These are phyloP conservation scores for Pangasius krempfi DNA, from an alignment of 2,797 vertebrate genomes.

Conservation along the genomic window DNA sequence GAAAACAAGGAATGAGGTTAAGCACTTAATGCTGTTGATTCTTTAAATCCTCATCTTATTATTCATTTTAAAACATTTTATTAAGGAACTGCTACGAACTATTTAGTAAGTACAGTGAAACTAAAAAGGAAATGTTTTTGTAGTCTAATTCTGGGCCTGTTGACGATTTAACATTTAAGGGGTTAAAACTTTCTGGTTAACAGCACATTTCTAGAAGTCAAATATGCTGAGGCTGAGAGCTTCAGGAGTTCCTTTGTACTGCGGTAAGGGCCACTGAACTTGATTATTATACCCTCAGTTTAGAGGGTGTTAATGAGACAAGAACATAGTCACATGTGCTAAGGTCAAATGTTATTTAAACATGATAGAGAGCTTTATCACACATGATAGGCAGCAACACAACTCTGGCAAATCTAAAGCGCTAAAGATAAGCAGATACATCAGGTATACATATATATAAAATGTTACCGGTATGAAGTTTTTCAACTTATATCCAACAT, in stretches of 20 bases:
- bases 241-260: background rate
- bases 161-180: background rate
- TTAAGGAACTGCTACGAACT: background rate
- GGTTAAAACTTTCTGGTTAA: background rate
- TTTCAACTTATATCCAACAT: background rate
- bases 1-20: background rate
- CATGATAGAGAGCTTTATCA: background rate
- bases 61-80: background rate
- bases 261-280: background rate
- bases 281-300: background rate
- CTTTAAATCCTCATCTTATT: background rate
- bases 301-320: conserved; percentile 4
- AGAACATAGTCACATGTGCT: background rate
- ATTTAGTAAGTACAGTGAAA: background rate
- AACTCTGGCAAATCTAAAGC: background rate
- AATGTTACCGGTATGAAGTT: background rate
- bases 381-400: conserved; percentile 20
- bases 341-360: conserved; percentile 37
- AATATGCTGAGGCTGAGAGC: background rate
- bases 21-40: background rate
- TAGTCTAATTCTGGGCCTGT: background rate
- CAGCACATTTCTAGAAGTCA: background rate
- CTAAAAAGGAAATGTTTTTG: background rate
- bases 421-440: background rate
- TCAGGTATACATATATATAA: background rate